Conservation (phyloP, 2,888 invertebrate genomes). For the Hypena proboscidalis region DNA sequence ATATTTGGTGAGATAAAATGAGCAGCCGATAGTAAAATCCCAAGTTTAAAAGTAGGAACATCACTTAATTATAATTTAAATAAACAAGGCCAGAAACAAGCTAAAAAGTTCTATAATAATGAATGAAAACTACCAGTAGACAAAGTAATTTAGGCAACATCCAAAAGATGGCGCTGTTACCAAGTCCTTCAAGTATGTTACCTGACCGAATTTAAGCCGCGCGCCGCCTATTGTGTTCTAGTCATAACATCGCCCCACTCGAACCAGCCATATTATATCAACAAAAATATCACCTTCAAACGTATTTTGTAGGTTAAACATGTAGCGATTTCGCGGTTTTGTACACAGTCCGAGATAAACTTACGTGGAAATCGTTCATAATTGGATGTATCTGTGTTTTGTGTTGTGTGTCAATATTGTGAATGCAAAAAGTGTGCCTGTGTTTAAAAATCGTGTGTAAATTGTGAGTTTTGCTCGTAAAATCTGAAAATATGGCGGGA, state of each 20-base stretch:
- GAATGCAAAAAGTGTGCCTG: conserved; percentile 44
- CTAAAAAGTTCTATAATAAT: too few species aligned
- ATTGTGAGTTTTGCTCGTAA: conserved; percentile 33
- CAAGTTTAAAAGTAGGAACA: too few species aligned
- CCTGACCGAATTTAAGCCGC: conserved; percentile 62
- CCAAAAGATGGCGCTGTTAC: conserved; percentile 71
- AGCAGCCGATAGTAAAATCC: too few species aligned
- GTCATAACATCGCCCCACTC: conserved; percentile 40
- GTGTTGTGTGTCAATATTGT: conserved; percentile 44
- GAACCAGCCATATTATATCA: conserved; percentile 72
- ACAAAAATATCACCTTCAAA: conserved; percentile 86
- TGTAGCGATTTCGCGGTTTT: conserved; percentile 78
- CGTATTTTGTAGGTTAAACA: conserved; percentile 84
- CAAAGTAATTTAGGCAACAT: conserved; percentile 18
- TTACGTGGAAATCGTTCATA: conserved; percentile 53
- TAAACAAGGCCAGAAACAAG: too few species aligned
- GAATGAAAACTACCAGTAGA: neutral
- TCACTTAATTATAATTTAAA: too few species aligned
- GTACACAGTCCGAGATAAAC: conserved; percentile 69
- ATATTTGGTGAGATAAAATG: too few species aligned
- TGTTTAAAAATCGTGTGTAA: conserved; percentile 29
- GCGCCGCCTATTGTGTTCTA: conserved; percentile 37
- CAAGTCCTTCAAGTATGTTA: conserved; percentile 51
- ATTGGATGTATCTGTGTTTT: conserved; percentile 49
- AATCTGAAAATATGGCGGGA: conserved; percentile 62